Evolutionary conservation across 37 sponge, comb jelly and placozoan species (phyloP).

Genomic region (Theonella swinhoei): DNA sequence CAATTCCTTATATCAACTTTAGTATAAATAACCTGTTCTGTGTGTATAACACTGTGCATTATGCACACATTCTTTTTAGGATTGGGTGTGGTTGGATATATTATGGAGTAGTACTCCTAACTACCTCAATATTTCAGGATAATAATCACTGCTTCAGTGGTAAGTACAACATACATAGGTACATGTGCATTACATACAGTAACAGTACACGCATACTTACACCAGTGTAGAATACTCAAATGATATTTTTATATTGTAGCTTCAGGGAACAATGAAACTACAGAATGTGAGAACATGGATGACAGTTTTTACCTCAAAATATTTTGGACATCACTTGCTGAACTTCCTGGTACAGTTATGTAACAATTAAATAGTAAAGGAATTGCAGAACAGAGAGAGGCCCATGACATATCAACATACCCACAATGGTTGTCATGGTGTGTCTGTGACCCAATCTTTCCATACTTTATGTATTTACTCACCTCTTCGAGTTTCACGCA

Average conservation of each 20-base stretch:
- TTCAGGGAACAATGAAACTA: neutral
- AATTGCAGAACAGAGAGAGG: no score
- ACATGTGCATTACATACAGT: neutral
- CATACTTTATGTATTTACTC: no score
- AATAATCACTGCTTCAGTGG: slow-evolving; percentile 76
- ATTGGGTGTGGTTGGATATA: slow-evolving; percentile 56
- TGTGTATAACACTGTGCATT: no score
- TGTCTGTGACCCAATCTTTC: no score
- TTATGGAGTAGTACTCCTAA: slow-evolving; percentile 72
- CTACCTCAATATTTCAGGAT: slow-evolving; percentile 65
- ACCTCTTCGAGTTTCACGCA: no score
- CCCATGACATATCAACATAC: no score
- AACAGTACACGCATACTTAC: neutral
- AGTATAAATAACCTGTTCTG: no score
- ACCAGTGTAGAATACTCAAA: neutral
- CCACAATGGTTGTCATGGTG: no score
- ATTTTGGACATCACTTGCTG: slow-evolving; percentile 79
- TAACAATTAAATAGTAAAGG: no score
- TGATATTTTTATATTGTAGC: neutral
- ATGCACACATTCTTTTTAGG: no score
- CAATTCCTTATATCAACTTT: no score
- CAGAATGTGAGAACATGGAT: slow-evolving; percentile 11
- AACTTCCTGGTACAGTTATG: slow-evolving; percentile 63
- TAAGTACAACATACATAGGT: neutral
- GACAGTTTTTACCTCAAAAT: slow-evolving; percentile 61